Conservation (phyloP, 2,797 vertebrate genomes). For the Pseudochaenichthys georgianus region DNA sequence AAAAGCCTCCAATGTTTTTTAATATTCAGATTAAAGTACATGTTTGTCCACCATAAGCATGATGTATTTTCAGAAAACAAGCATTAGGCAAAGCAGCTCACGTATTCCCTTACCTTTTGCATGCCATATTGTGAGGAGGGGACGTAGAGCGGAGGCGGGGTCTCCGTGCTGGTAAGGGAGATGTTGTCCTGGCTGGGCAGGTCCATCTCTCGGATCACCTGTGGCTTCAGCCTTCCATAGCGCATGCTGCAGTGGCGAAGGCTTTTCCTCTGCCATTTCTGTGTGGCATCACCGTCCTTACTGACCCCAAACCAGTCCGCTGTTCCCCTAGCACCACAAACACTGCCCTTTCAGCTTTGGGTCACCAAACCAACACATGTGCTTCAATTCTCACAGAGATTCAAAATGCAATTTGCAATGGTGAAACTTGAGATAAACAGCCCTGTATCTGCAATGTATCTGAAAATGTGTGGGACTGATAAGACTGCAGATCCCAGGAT, state of each 20-base stretch:
- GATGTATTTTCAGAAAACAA: not conserved
- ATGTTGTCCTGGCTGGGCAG: constrained; percentile 98
- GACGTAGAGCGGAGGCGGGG: constrained; percentile 95
- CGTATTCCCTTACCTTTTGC: constrained; percentile 89
- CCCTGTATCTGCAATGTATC: constrained; percentile 1
- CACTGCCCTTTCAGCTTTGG: constrained; percentile 45
- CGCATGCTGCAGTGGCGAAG: constrained; percentile 97
- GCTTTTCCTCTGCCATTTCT: constrained; percentile 98
- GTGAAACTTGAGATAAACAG: constrained; percentile 32
- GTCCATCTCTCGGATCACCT: constrained; percentile 97
- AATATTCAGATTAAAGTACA: not conserved
- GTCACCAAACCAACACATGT: constrained; percentile 27
- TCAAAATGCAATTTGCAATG: constrained; percentile 8
- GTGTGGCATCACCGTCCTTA: constrained; percentile 94
- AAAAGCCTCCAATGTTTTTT: not conserved
- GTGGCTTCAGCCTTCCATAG: constrained; percentile 96
- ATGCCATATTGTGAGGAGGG: constrained; percentile 95
- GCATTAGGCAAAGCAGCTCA: not conserved
- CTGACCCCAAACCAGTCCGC: constrained; percentile 99
- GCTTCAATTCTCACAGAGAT: not conserved
- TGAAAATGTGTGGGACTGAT: constrained; percentile 36
- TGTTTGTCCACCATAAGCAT: not conserved
- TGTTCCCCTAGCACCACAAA: constrained; percentile 89
- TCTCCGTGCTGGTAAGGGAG: constrained; percentile 97
- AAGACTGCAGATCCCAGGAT: constrained; percentile 27